Conservation (phyloP, 2,888 invertebrate species). For the Blera fallax region DNA sequence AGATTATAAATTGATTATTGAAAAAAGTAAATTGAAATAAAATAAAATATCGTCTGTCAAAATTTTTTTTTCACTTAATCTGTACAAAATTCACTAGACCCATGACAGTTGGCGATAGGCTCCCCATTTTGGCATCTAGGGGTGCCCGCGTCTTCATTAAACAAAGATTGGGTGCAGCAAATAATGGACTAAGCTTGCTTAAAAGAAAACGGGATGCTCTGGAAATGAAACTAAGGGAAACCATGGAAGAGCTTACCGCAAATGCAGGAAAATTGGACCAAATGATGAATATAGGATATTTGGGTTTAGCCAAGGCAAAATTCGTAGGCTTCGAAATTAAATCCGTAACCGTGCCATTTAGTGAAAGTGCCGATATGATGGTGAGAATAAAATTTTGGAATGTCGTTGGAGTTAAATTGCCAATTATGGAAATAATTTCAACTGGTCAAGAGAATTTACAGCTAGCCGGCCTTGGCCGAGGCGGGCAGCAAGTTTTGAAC, state of each 20-base stretch:
- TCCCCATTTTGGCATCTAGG: conserved; percentile 77
- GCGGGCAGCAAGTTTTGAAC: conserved; percentile 76
- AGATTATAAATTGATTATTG: too few relatives aligned
- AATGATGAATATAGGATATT: conserved; percentile 75
- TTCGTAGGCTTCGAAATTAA: conserved; percentile 76
- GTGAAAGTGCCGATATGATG: conserved; percentile 63
- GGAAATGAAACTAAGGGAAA: conserved; percentile 76
- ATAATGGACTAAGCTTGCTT: conserved; percentile 76
- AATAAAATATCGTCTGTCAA: background rate
- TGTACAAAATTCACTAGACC: background rate
- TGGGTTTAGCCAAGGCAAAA: conserved; percentile 77
- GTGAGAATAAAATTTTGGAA: conserved; percentile 72
- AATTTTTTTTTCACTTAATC: background rate
- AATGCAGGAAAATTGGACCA: conserved; percentile 62
- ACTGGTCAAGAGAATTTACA: conserved; percentile 60
- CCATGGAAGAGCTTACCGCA: conserved; percentile 54
- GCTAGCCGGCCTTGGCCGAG: conserved; percentile 76
- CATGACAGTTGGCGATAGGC: conserved; percentile 74
- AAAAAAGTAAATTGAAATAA: background rate
- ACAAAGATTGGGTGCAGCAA: conserved; percentile 74
- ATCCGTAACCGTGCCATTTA: conserved; percentile 73
- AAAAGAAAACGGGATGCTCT: conserved; percentile 78
- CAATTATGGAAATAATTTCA: conserved; percentile 73
- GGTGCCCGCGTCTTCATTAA: conserved; percentile 77
- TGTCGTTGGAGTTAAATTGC: conserved; percentile 76